Evolutionary conservation across 2,888 invertebrate species (phyloP).

Genomic region (Stenodera caucasica): DNA sequence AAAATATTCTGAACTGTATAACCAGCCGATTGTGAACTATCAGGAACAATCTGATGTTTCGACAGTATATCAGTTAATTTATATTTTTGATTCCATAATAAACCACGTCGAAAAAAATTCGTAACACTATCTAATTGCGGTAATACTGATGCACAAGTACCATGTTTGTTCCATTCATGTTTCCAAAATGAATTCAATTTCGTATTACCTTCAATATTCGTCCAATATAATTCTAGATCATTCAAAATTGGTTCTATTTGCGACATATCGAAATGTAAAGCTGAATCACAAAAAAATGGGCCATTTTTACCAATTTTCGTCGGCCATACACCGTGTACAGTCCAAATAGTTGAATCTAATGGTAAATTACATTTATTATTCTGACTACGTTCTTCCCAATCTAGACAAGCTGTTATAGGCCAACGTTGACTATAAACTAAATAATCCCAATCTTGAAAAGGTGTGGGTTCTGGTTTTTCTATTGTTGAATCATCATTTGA

Average conservation of each 20-base stretch:
- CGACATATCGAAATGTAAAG: slow-evolving; percentile 67
- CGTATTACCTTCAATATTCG: slow-evolving; percentile 66
- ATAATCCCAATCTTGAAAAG: slow-evolving; percentile 67
- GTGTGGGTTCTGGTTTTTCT: slow-evolving; percentile 24
- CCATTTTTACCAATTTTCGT: slow-evolving; percentile 68
- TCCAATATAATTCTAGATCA: slow-evolving; percentile 62
- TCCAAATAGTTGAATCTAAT: slow-evolving; percentile 66
- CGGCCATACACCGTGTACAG: slow-evolving; percentile 85
- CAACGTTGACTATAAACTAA: slow-evolving; percentile 81
- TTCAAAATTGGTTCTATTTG: slow-evolving; percentile 60
- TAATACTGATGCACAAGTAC: slow-evolving; percentile 71
- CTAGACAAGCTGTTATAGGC: slow-evolving; percentile 72
- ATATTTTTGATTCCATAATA: slow-evolving; percentile 64
- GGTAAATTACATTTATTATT: slow-evolving; percentile 68
- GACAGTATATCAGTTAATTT: slow-evolving; percentile 64
- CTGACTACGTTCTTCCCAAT: slow-evolving; percentile 67
- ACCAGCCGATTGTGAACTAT: slow-evolving; percentile 42
- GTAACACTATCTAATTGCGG: slow-evolving; percentile 62
- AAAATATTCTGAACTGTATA: slow-evolving; percentile 59
- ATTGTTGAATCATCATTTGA: slow-evolving; percentile 12
- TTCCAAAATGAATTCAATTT: slow-evolving; percentile 67
- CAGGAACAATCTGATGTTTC: slow-evolving; percentile 62
- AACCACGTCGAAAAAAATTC: slow-evolving; percentile 70
- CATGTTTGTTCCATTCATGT: slow-evolving; percentile 84
- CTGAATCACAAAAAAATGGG: slow-evolving; percentile 71